Evolutionary conservation across 2,888 invertebrate genomes (phyloP).

Genomic region (Atrina japonica): DNA sequence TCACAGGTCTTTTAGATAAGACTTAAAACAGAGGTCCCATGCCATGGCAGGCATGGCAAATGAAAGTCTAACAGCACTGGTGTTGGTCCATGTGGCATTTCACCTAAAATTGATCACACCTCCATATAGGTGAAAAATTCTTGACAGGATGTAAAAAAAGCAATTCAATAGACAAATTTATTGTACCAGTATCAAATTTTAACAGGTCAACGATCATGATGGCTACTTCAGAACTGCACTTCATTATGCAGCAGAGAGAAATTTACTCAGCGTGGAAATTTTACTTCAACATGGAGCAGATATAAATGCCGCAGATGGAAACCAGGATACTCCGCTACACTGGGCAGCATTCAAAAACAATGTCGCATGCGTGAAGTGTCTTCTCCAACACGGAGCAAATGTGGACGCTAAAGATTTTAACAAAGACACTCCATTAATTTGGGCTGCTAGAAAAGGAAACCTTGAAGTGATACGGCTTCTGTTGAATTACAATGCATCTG

Average conservation of each 20-base stretch:
- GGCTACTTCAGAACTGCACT: conserved; percentile 77
- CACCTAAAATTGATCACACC: too few species aligned
- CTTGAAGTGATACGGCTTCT: conserved; percentile 73
- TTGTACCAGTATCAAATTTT: conserved; percentile 29
- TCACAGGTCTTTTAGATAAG: too few species aligned
- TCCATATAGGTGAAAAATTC: too few species aligned
- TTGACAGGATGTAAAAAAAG: too few species aligned
- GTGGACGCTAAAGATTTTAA: conserved; percentile 76
- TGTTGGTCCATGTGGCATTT: too few species aligned
- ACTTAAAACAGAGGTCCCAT: too few species aligned
- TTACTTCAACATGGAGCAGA: conserved; percentile 75
- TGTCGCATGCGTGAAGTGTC: conserved; percentile 66
- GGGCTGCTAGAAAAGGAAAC: conserved; percentile 78
- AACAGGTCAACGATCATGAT: conserved; percentile 78
- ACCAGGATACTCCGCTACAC: conserved; percentile 77
- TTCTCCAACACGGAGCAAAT: conserved; percentile 74
- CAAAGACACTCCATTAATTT: conserved; percentile 76
- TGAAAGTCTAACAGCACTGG: too few species aligned
- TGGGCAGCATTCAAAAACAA: conserved; percentile 80
- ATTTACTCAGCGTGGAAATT: conserved; percentile 70
- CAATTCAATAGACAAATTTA: not conserved
- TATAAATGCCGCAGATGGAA: conserved; percentile 71
- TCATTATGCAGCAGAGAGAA: conserved; percentile 79
- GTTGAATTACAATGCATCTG: conserved; percentile 76
- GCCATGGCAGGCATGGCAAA: too few species aligned